phyloP scores from a whole-genome alignment of 2,888 invertebrate species.

The Allacma fusca region DNA sequence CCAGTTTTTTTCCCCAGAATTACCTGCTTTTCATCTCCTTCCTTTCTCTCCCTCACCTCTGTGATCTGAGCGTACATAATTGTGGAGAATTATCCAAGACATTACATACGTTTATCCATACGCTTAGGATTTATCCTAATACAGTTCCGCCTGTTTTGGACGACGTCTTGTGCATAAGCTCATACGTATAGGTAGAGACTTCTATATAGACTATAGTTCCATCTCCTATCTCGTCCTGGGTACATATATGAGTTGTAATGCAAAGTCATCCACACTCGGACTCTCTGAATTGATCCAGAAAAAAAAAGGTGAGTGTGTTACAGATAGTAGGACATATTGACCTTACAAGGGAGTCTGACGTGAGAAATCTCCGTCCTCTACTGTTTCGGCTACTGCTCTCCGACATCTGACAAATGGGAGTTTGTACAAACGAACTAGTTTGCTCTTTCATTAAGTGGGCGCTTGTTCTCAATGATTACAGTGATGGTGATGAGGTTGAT shows the following conservation, averaged over 20 bases:
- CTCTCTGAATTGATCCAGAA: conserved; percentile 30
- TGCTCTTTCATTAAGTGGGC: conserved; percentile 41
- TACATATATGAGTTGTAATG: no score
- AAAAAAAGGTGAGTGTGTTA: conserved; percentile 36
- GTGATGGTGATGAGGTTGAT: background rate
- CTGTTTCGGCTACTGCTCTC: background rate
- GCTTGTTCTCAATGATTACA: conserved; percentile 14
- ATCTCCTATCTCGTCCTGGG: no score
- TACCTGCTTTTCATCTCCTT: conserved; percentile 24
- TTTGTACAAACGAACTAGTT: conserved; percentile 38
- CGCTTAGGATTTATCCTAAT: no score
- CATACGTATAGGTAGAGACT: no score
- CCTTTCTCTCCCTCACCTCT: no score
- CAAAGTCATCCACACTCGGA: background rate
- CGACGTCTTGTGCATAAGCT: no score
- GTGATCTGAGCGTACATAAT: no score
- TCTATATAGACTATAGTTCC: no score
- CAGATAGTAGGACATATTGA: conserved; percentile 28
- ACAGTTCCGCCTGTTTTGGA: no score
- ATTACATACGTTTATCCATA: no score
- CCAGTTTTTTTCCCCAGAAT: conserved; percentile 27
- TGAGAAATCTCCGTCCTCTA: background rate
- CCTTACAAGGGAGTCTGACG: conserved; percentile 34
- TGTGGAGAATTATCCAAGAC: no score
- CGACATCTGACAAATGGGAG: conserved; percentile 34